Evolutionary conservation across 1,140 invertebrate genomes (phyloP).

Genomic region (Camponotus vicinus): DNA sequence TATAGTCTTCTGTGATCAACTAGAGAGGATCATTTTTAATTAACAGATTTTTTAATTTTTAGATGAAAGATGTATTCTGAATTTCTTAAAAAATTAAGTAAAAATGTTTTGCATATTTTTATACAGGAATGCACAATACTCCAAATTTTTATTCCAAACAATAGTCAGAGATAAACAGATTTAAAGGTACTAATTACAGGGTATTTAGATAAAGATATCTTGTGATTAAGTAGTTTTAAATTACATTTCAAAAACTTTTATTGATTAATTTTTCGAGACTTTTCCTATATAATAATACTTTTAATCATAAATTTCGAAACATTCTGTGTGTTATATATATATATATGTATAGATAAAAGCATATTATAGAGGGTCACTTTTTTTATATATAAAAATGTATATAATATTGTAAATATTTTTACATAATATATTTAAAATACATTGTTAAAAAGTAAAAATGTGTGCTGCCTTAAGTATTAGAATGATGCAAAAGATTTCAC

Average conservation of each 20-base stretch:
- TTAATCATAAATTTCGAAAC: too few species aligned
- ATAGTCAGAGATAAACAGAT: too few species aligned
- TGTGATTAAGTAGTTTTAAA: too few species aligned
- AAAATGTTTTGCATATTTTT: too few species aligned
- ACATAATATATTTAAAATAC: constrained; percentile 51
- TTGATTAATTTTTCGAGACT: too few species aligned
- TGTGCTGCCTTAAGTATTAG: constrained; percentile 71
- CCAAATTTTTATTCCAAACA: too few species aligned
- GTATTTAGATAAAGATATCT: too few species aligned
- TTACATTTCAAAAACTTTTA: too few species aligned
- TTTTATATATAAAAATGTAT: constrained; percentile 56
- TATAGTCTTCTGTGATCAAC: constrained; percentile 23
- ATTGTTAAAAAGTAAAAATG: constrained; percentile 35
- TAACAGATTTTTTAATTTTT: too few species aligned
- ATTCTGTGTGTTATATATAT: neutral
- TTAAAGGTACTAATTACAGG: too few species aligned
- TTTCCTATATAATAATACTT: too few species aligned
- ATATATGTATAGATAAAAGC: neutral
- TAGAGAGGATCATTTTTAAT: neutral
- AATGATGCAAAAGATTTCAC: neutral
- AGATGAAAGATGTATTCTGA: neutral
- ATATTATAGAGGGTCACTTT: constrained; percentile 20
- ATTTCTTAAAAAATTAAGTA: neutral
- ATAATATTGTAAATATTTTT: constrained; percentile 69
- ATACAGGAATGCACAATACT: too few species aligned